Percentiles rank a stretch among this genome's conserved stretches.
Evolutionary conservation across 2,113 vertebrate species (phyloP).

Genomic region (Dicentrarchus labrax): DNA sequence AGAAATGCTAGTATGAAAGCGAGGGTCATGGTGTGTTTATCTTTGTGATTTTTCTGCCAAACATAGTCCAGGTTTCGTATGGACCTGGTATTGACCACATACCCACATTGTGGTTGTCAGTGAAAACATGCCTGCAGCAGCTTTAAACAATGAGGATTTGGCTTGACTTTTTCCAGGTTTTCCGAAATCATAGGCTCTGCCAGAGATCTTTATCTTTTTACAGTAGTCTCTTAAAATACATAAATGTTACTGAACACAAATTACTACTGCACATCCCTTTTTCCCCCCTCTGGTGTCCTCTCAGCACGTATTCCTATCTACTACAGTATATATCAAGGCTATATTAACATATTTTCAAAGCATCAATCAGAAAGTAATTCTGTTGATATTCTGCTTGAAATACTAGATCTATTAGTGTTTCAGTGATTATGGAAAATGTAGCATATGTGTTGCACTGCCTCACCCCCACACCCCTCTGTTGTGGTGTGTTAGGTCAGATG

Average conservation of each 20-base stretch:
- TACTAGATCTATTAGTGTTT: not conserved
- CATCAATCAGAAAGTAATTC: not conserved
- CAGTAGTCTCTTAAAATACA: conserved; percentile 14
- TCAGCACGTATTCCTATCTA: not conserved
- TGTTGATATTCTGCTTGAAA: conserved; percentile 6
- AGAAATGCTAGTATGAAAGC: conserved; percentile 8
- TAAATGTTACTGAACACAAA: conserved; percentile 7
- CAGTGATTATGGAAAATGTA: not conserved
- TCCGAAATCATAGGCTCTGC: conserved; percentile 25
- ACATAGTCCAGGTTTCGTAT: conserved; percentile 51
- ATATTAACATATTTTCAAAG: not conserved
- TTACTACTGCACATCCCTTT: not conserved
- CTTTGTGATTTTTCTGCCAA: conserved; percentile 52
- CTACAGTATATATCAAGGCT: not conserved
- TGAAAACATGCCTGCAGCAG: conserved; percentile 59
- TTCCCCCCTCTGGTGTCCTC: not conserved
- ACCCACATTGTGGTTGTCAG: conserved; percentile 57
- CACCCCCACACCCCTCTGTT: not conserved
- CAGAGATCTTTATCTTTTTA: conserved; percentile 38
- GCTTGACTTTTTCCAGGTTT: conserved; percentile 40
- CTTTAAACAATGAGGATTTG: conserved; percentile 48
- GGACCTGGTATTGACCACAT: conserved; percentile 55
- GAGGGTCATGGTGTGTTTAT: conserved; percentile 30
- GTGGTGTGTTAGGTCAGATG: not conserved
- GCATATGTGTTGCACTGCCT: not conserved